A percentile compares a stretch with the other conserved stretches of the same genome.
Conservation (phyloP, 2,113 vertebrate species). For the Butorides virescens region DNA sequence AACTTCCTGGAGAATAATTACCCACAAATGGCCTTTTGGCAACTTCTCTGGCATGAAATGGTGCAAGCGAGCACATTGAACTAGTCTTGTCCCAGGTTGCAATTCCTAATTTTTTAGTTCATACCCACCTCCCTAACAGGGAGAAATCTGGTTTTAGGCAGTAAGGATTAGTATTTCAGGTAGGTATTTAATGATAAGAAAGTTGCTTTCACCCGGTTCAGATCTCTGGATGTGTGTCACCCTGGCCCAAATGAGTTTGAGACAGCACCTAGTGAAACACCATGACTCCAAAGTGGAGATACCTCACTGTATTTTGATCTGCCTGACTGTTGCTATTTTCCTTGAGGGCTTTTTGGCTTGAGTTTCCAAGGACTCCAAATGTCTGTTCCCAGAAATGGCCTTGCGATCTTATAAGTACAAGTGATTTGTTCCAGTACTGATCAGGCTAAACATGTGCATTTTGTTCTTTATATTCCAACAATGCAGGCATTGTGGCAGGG, state of each 20-base stretch:
- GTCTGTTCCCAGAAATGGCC: background rate
- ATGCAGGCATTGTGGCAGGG: background rate
- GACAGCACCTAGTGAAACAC: background rate
- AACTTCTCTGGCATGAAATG: background rate
- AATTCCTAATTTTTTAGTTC: background rate
- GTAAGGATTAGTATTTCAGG: background rate
- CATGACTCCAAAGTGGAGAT: background rate
- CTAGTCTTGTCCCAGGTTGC: background rate
- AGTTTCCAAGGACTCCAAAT: background rate
- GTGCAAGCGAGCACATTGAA: background rate
- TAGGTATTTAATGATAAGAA: background rate
- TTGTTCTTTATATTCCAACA: slow-evolving; percentile 34
- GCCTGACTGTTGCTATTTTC: background rate
- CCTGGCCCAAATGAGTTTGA: background rate
- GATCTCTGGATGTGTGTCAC: background rate
- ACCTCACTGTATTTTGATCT: background rate
- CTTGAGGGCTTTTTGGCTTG: background rate
- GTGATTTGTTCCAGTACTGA: background rate
- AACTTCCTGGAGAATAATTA: background rate
- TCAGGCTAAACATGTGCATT: background rate
- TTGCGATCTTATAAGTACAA: background rate
- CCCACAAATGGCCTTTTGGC: background rate
- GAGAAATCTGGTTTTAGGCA: background rate
- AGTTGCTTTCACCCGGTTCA: rapidly evolving
- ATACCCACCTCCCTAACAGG: background rate